These are phyloP conservation scores for Lerema accius DNA, from an alignment of 1,140 invertebrate species.

Conservation along the genomic window DNA sequence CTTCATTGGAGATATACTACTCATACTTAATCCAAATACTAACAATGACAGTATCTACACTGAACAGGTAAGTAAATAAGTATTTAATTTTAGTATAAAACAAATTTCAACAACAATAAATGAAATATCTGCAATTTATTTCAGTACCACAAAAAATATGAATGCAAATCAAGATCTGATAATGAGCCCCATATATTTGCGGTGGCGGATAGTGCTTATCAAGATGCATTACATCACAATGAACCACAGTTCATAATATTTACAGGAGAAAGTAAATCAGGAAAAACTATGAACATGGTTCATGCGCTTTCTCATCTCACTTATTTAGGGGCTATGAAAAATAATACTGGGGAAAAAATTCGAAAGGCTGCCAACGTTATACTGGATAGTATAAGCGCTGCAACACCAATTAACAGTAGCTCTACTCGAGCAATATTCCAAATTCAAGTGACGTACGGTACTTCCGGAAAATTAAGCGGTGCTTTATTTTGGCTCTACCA, in stretches of 20 bases:
- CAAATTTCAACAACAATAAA: too few species aligned
- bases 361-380: slow-evolving; percentile 89
- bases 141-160: slow-evolving; percentile 91
- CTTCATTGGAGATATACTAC: slow-evolving; percentile 94
- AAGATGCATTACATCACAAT: slow-evolving; percentile 92
- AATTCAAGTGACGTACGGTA: slow-evolving; percentile 92
- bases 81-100: background rate
- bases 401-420: slow-evolving; percentile 92
- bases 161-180: slow-evolving; percentile 93
- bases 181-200: slow-evolving; percentile 95
- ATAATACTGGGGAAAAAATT: slow-evolving; percentile 86
- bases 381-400: slow-evolving; percentile 92
- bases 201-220: slow-evolving; percentile 93
- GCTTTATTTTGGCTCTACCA: slow-evolving; percentile 94
- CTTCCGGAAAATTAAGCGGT: slow-evolving; percentile 92
- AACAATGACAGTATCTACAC: slow-evolving; percentile 87
- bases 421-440: slow-evolving; percentile 93
- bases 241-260: slow-evolving; percentile 92
- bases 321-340: slow-evolving; percentile 86
- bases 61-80: slow-evolving; percentile 86
- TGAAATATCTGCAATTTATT: too few species aligned
- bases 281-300: slow-evolving; percentile 91
- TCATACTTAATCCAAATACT: slow-evolving; percentile 94
- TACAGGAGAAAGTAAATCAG: slow-evolving; percentile 92
- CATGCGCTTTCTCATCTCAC: slow-evolving; percentile 90